phyloP scores from a whole-genome alignment of 1,140 invertebrate species.

The Glossosoma conforme region DNA sequence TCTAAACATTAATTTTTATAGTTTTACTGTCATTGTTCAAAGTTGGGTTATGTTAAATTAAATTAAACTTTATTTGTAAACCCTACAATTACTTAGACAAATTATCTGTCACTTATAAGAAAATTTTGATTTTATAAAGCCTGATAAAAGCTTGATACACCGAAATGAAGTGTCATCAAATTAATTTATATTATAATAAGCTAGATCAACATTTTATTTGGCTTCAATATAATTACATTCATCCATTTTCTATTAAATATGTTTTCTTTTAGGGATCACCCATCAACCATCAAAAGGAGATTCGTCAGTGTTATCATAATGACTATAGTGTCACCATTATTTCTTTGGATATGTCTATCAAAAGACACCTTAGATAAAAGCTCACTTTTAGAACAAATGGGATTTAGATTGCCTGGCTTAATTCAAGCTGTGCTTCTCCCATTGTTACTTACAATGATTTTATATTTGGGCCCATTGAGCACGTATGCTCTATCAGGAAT shows the following conservation, averaged over 20 bases:
- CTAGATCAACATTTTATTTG: no score
- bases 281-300: slow-evolving; percentile 80
- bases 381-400: slow-evolving; percentile 67
- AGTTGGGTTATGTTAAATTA: no score
- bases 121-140: no score
- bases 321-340: slow-evolving; percentile 70
- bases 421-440: slow-evolving; percentile 70
- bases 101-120: no score
- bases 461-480: slow-evolving; percentile 79
- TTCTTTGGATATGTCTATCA: slow-evolving; percentile 65
- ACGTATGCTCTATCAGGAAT: slow-evolving; percentile 66
- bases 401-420: slow-evolving; percentile 68
- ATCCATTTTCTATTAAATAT: slow-evolving; percentile 5
- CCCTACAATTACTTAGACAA: no score
- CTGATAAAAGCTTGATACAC: slow-evolving; percentile 5
- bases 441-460: slow-evolving; percentile 72
- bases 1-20: no score
- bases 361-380: slow-evolving; percentile 56
- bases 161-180: no score
- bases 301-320: slow-evolving; percentile 82
- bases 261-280: slow-evolving; percentile 70
- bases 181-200: no score
- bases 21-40: no score
- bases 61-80: no score
- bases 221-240: no score